phyloP scores from a whole-genome alignment of 2,113 vertebrate genomes.

The Urocolius indicus region DNA sequence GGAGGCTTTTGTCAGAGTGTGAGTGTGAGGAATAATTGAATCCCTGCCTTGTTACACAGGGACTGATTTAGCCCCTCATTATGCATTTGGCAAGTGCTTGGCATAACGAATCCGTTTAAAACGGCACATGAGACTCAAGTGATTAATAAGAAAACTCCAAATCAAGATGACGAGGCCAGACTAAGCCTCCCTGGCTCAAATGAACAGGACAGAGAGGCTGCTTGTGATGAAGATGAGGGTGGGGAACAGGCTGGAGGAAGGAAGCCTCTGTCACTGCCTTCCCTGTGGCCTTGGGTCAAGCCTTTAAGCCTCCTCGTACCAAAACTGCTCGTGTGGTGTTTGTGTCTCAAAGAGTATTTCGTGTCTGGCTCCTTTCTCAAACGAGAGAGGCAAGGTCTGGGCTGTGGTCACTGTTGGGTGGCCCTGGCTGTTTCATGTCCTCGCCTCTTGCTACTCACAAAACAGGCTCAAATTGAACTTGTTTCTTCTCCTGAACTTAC shows the following conservation, averaged over 20 bases:
- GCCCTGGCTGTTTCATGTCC: not conserved
- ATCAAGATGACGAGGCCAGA: conserved; percentile 21
- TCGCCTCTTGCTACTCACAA: accelerated
- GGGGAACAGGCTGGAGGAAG: not conserved
- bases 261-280: not conserved
- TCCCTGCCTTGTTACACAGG: not conserved
- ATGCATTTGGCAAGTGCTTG: conserved; percentile 49
- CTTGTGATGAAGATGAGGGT: accelerated
- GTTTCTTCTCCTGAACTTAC: not conserved
- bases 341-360: not conserved
- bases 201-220: not conserved
- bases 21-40: conserved; percentile 41
- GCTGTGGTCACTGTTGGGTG: not conserved
- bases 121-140: not conserved
- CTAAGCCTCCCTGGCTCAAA: not conserved
- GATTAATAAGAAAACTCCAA: conserved; percentile 40
- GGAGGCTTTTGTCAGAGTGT: conserved; percentile 1
- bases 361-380: not conserved
- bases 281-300: accelerated
- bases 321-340: accelerated
- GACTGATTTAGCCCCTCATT: conserved; percentile 38
- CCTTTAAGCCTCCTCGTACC: not conserved
- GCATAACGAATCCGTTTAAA: conserved; percentile 49
- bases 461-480: not conserved
- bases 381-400: not conserved